Conservation (phyloP, 2,888 invertebrate species). For the Gastracanthus pulcherrimus region DNA sequence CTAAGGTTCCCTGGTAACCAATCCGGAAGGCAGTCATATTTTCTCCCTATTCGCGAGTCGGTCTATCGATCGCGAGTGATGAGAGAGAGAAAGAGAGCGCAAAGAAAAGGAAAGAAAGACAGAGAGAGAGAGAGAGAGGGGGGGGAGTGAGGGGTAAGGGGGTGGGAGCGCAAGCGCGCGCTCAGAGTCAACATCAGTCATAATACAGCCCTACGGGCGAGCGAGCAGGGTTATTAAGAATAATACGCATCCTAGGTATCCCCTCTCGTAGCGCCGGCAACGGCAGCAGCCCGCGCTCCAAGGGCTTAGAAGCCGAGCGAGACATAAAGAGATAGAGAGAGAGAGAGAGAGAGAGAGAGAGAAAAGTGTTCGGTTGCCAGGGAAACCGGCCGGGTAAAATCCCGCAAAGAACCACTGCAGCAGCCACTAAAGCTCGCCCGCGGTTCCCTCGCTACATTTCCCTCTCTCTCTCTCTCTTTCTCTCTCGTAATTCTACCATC, state of each 20-base stretch:
- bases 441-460: constrained; percentile 26
- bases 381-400: constrained; percentile 77
- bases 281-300: constrained; percentile 57
- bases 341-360: constrained; percentile 51
- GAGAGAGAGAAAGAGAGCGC: constrained; percentile 23
- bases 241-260: constrained; percentile 76
- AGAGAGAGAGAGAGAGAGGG: neutral
- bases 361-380: constrained; percentile 62
- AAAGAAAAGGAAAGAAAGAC: neutral
- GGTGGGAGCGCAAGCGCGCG: constrained; percentile 67
- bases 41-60: constrained; percentile 66
- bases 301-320: constrained; percentile 61
- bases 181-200: constrained; percentile 77
- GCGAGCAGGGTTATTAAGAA: constrained; percentile 76
- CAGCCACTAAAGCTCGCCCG: constrained; percentile 61
- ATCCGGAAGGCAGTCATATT: constrained; percentile 69
- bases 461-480: neutral
- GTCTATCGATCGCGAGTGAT: constrained; percentile 62
- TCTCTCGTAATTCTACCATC: constrained; percentile 54
- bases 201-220: constrained; percentile 74
- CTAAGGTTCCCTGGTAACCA: constrained; percentile 65
- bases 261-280: too few relatives aligned
- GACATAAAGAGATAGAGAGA: too few relatives aligned
- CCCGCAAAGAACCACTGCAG: constrained; percentile 75
- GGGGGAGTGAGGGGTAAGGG: constrained; percentile 47